Evolutionary conservation across 2,888 invertebrate species (phyloP), one percentile per base, ranked within the genome.

Genomic region (Eupithecia abbreviata): DNA sequence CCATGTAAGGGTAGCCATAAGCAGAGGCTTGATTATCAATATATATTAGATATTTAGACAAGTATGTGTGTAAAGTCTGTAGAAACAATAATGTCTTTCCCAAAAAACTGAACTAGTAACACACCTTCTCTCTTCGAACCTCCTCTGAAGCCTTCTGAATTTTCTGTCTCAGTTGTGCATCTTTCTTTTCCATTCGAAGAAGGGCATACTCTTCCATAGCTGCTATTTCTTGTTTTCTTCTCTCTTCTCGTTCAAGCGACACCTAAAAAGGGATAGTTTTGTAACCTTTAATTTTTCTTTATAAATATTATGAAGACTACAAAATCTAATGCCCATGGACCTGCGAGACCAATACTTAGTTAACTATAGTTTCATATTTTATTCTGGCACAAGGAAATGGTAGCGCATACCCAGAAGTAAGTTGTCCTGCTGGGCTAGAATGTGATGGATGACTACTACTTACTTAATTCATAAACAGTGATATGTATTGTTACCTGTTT

Each of bases 191-290:
- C 90, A 95, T 92, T 43, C 90, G 88, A 0, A 90, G 85, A 7
- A 95, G 88, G 0, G 96, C 95, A 73, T 90, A 91, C 73, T 95
- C 92, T 45, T 95, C 92, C 83, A 93, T 91, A 7, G 89, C 91
- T 47, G 93, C 92, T 10, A 95, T 88, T 84, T 96, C 94, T 68
- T 92, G 86, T 15, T 91, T 90, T 72, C 97, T 88, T 58, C 97
- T 95, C 71, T 92, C 88, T 62, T 96, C 96, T 7, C 98, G 95
- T 66, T 95, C 91, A 0, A 89, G 83, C 0, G 96, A 96, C 42
- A 97, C 94, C 84, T 78, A 41, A 69, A 12, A 18, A 49, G 12
- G 12, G 49, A 30, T 42, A 68, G 7, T n/a, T 42, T 12, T 2
- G 47, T 2, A 10, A 47, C 47, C 9, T 47, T 49, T 49, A 12